Evolutionary conservation across 2,888 invertebrate species (phyloP).

Genomic region (Drosophila pegasa): DNA sequence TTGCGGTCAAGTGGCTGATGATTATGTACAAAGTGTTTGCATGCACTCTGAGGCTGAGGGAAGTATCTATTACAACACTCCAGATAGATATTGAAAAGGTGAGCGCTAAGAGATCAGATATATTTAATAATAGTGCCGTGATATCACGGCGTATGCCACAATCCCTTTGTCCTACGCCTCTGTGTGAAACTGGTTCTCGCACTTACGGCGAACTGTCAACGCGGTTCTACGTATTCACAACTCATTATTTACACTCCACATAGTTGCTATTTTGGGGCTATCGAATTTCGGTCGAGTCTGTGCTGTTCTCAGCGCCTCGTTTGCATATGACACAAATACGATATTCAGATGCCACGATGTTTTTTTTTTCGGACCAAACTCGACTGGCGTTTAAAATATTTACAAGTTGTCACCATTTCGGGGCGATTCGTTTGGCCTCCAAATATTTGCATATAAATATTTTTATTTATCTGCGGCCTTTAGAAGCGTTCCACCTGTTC

Average conservation of each 20-base stretch:
- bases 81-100: conserved; percentile 4
- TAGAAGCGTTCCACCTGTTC: conserved; percentile 59
- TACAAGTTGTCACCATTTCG: conserved; percentile 65
- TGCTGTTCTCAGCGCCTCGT: conserved; percentile 45
- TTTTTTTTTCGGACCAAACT: conserved; percentile 11
- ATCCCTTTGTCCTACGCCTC: conserved; percentile 36
- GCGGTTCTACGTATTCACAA: conserved; percentile 42
- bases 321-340: conserved; percentile 70
- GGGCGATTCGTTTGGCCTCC: conserved; percentile 39
- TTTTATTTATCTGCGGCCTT: conserved; percentile 61
- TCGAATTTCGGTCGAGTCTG: conserved; percentile 58
- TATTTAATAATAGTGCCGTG: neutral
- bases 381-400: conserved; percentile 53
- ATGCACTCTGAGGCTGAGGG: conserved; percentile 28
- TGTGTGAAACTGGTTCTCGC: conserved; percentile 36
- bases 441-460: conserved; percentile 78
- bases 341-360: conserved; percentile 17
- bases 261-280: conserved; percentile 53
- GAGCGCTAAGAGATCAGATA: neutral
- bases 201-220: conserved; percentile 58
- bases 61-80: conserved; percentile 21
- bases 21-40: conserved; percentile 34
- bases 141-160: neutral
- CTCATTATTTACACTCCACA: conserved; percentile 58
- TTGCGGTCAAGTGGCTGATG: conserved; percentile 64